phyloP scores from a whole-genome alignment of 1,140 invertebrate genomes.

The Aphaenogaster rudis region DNA sequence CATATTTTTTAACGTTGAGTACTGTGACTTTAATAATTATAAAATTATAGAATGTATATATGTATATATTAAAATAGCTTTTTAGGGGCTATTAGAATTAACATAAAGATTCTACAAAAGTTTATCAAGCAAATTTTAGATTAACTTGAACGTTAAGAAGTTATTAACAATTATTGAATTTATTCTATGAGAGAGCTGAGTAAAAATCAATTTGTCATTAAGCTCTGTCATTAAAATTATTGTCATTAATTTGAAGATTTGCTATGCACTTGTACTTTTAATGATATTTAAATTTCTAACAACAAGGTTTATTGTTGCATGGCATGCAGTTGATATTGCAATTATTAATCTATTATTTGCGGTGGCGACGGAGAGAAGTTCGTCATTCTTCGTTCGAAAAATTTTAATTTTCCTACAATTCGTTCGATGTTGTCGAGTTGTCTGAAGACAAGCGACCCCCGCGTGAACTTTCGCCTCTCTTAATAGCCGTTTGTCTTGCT shows the following conservation, averaged over 20 bases:
- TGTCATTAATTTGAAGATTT: not conserved
- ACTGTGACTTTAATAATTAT: not conserved
- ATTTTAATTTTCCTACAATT: slow-evolving; percentile 21
- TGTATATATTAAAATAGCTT: not conserved
- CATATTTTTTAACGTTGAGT: not conserved
- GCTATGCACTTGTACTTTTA: not conserved
- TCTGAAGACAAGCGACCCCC: slow-evolving; percentile 19
- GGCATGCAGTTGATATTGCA: not conserved
- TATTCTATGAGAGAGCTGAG: no score
- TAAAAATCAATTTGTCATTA: not conserved
- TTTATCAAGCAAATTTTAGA: not conserved
- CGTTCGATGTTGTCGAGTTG: slow-evolving; percentile 38
- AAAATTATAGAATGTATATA: not conserved
- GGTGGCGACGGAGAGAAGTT: not conserved
- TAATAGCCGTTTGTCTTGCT: slow-evolving; percentile 65
- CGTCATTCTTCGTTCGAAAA: slow-evolving; percentile 28
- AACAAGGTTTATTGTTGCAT: not conserved
- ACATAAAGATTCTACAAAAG: not conserved
- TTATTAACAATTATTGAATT: not conserved
- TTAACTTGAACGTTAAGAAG: not conserved
- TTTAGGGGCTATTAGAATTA: not conserved
- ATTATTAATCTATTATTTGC: slow-evolving; percentile 30
- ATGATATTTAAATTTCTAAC: not conserved
- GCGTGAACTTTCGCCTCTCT: slow-evolving; percentile 56
- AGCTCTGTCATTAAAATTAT: not conserved